Base-by-base conservation (phyloP, 2,113 vertebrate species). In the Hemiscyllium ocellatum region DNA sequence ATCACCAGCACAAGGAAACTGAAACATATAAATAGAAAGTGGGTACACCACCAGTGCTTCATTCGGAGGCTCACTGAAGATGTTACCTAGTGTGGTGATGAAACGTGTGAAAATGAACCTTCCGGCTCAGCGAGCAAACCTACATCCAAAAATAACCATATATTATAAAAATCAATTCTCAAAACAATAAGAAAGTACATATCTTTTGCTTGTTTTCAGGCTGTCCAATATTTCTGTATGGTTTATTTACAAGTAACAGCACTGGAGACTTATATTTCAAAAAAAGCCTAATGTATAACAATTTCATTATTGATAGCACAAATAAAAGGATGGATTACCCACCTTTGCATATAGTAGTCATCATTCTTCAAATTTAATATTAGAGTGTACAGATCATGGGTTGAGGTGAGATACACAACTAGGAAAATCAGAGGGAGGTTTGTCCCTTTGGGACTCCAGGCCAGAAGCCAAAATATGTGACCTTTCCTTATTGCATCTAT, bases 381-480 rank as follows among this genome's bases (percentile, higher is more conserved):
- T 95, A 95, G 69, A 72, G 69, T 47, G 68, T 95, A 95, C 26
- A 52, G 47, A 72, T 24, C 94, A 95, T 72, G 94, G 68, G 24
- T 52, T 95, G 89, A 94, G 37, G 93, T 70, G n/a, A 95, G 26
- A 29, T 52, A 95, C 26, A 72, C 26, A 72, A 95, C 94, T 24
- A 72, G 69, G 68, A 72, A 95, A 95, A 95, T 95, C 94, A 95
- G 94, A 95, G 69, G 69, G 94, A 72, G 69, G 69, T 26, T 50
- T 42, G 22, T 95, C 94, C 94, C 69, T 76, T 52, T 95, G 94
- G 72, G 47, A 70, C 47, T 76, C 47, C 69, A 33, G 69, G 94
- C 94, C 47, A 95, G 68, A 95, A 95, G 94, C 69, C 94, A 95
- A 72, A 95, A 72, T 26, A 95, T 95, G 94, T 95, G 94, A 95